Base-by-base conservation (phyloP, 2,888 invertebrate genomes). In the Agapetus fuscipes region DNA sequence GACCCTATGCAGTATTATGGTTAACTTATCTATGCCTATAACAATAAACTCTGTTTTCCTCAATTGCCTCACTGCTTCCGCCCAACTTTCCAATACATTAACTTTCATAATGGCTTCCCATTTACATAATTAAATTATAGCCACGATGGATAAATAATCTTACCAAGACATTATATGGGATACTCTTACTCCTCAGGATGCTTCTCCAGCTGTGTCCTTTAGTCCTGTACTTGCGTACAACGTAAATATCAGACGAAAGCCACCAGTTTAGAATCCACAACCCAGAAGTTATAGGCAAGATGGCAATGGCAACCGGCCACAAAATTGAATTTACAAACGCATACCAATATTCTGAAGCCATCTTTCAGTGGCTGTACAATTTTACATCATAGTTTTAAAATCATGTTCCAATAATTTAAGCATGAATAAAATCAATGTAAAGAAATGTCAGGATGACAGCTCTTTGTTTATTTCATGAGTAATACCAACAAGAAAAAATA, bases 131-230 rank as follows among this genome's bases (percentile, higher is more conserved):
- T n/a, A n/a, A n/a, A n/a, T n/a, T n/a, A n/a, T n/a, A n/a, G n/a
- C n/a, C n/a, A n/a, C n/a, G n/a, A n/a, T n/a, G n/a, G n/a, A n/a
- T 20, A 20, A 20, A 20, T 20, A 31, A 30, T 62, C 67, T 64
- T 51, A 69, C 70, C 48, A 62, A 55, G 50, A 62, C 66, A 52
- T 62, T 68, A 48, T 67, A 70, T 2, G 68, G 69, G 46, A 69
- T 55, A 4, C 66, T 64, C 57, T 68, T 69, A 53, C 67, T 66
- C 49, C 65, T 66, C 50, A 67, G 64, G 49, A 70, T 70, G 55
- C 64, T 69, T 53, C 66, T 62, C 70, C 70, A 70, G 37, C 62
- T 62, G 49, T 70, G 70, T 3, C 66, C 62, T 27, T 58, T 56
- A 25, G 50, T 49, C 44, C 52, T 61, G 50, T 63, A 64, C 49